Evolutionary conservation across 2,888 invertebrate species (phyloP), one percentile per base, ranked within the genome.

Genomic region (Microctonus brassicae): DNA sequence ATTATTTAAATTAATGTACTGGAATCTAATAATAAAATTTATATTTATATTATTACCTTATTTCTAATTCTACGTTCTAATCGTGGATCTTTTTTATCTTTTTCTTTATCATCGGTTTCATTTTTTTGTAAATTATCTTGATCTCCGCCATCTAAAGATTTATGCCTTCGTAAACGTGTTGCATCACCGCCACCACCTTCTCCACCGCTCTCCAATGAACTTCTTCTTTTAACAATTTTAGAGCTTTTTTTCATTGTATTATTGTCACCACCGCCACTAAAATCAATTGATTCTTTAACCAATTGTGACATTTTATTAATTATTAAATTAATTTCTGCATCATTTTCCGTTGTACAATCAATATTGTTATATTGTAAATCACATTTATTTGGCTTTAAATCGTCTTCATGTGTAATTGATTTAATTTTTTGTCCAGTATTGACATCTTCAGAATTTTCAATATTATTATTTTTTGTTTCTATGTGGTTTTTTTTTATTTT

Each of bases 1-100:
- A 11, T 39, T 29, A 60, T 73, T 22, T 6, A 47, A n/a, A 33
- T 61, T 42, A 63, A 65, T 24, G 53, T 5, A 33, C 7, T 3
- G 3, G 63, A 13, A 63, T 34, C n/a, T 62, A 55, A 47, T 42
- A 42, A 42, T 42, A 42, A 4, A 36, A 42, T 47, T 47, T 20
- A 20, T 7, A 82, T n/a, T n/a, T n/a, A n/a, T n/a, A n/a, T n/a
- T n/a, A n/a, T n/a, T 86, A 92, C 92, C 89, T 92, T 92, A 86
- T 92, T 92, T 78, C 92, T 89, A 82, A 92, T 92, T 81, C 92
- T 89, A 62, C 92, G 89, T 80, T 92, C 92, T 33, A 90, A 85
- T 64, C 92, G 89, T 17, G 91, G 89, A 75, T 92, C 92, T 72
- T 87, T 87, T 76, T 89, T 89, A 66, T 87, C 88, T 29, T 90